These are phyloP conservation scores for Platysternon megacephalum DNA, from an alignment of 2,113 vertebrate genomes.

Conservation along the genomic window DNA sequence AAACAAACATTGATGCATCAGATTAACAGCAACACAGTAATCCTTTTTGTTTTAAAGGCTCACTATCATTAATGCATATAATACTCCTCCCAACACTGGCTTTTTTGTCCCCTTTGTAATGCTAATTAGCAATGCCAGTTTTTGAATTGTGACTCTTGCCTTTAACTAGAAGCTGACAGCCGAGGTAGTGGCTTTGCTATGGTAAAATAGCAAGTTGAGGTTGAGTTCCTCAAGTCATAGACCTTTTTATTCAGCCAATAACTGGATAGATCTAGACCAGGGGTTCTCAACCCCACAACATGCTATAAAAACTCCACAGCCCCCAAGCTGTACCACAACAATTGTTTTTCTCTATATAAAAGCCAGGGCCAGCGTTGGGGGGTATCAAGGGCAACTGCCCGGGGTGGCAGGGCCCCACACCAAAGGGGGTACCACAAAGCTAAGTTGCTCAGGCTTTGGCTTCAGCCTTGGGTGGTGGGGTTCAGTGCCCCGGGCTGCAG, in stretches of 20 bases:
- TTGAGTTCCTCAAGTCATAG: not conserved
- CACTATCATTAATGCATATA: conserved; percentile 10
- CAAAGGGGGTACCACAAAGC: no score
- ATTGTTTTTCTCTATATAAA: no score
- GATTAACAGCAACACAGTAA: conserved; percentile 4
- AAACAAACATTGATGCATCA: conserved; percentile 33
- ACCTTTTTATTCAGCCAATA: not conserved
- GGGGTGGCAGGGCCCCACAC: no score
- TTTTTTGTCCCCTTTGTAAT: not conserved
- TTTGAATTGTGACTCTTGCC: not conserved
- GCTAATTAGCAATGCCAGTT: not conserved
- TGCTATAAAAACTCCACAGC: no score
- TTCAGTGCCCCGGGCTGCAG: no score
- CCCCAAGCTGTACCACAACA: no score
- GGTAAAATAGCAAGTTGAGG: not conserved
- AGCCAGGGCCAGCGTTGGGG: no score
- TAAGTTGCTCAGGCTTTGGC: no score
- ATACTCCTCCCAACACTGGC: no score
- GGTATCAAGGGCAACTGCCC: no score
- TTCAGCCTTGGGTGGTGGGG: no score
- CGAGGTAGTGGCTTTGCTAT: not conserved
- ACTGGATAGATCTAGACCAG: not conserved
- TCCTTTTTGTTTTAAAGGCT: conserved; percentile 39
- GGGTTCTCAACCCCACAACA: no score
- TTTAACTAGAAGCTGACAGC: not conserved